Evolutionary conservation across 1,140 invertebrate species (phyloP), one percentile per base, ranked within the genome.

Genomic region (Neuroterus valhalla): DNA sequence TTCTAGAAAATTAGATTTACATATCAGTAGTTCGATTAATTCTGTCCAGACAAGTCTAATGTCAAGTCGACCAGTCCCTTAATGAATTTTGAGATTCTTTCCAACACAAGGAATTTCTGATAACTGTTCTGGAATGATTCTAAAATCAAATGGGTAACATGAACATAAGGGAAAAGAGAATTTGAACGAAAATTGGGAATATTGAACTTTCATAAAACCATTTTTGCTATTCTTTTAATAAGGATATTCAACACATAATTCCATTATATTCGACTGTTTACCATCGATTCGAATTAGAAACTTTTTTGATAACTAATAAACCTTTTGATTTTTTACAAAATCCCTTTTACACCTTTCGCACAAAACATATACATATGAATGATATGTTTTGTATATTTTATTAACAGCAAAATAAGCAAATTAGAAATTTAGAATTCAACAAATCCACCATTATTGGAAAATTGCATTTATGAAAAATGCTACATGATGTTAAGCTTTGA

Each of bases 1-100:
- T 77, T 96, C 96, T 96, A 92, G 66, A 91, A 91, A 82, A 77
- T 52, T 77, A 69, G 68, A 79, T 73, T 70, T 38, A 72, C 15
- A 77, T 46, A 70, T 78, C 52, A 72, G 72, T 76, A 71, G 74
- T 45, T 69, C 21, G 0, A 62, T n/a, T 15, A 66, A 48, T 19
- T 45, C 68, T 62, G 4, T n/a, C 5, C 8, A 31, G 14, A 62
- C 2, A 31, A 31, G 14, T 23, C 14, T 26, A 62, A 62, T 62
- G 55, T 62, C 55, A 62, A 62, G 55, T 26, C 55, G 55, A 62
- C 31, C 55, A 31, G n/a, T 50, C 15, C 45, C 17, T 26, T 8
- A 46, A 11, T 14, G 5, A n/a, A n/a, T 50, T 50, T 31, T 44
- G 17, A 68, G 31, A 19, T n/a, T 15, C 17, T 68, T 38, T 70